Evolutionary conservation across 2,797 vertebrate genomes (phyloP).

Genomic region (Coendou prehensilis): DNA sequence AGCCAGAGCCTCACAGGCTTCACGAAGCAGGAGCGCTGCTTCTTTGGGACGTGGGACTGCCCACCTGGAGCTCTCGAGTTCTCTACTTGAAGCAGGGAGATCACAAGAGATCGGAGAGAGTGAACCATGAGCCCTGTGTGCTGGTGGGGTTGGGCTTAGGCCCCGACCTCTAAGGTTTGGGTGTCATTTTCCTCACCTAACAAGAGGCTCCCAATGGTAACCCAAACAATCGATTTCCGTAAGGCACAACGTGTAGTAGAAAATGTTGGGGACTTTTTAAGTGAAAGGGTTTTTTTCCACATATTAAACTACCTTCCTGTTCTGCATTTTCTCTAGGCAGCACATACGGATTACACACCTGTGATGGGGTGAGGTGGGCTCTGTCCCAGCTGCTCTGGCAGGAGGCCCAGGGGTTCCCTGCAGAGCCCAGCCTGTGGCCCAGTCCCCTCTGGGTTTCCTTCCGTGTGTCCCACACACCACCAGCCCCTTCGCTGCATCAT

Average conservation of each 20-base stretch:
- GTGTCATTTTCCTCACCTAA: background rate
- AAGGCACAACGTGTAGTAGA: background rate
- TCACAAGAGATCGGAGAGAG: background rate
- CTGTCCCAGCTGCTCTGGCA: rapidly evolving
- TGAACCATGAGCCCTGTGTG: background rate
- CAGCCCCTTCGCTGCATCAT: background rate
- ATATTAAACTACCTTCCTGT: background rate
- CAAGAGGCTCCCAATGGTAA: background rate
- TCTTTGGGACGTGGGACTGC: background rate
- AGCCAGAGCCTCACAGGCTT: rapidly evolving
- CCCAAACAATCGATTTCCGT: background rate
- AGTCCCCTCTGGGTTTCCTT: background rate
- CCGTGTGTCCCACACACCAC: background rate
- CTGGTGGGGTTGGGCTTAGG: background rate
- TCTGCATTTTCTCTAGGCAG: background rate
- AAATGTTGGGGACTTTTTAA: background rate
- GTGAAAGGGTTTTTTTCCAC: background rate
- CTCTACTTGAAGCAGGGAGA: background rate
- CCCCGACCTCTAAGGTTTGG: background rate
- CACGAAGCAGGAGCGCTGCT: rapidly evolving
- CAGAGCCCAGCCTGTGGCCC: background rate
- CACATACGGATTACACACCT: background rate
- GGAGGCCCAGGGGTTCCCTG: background rate
- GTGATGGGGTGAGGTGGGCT: rapidly evolving
- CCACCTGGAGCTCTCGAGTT: background rate